Conservation (phyloP, 1,140 invertebrate species). For the Bombus impatiens region DNA sequence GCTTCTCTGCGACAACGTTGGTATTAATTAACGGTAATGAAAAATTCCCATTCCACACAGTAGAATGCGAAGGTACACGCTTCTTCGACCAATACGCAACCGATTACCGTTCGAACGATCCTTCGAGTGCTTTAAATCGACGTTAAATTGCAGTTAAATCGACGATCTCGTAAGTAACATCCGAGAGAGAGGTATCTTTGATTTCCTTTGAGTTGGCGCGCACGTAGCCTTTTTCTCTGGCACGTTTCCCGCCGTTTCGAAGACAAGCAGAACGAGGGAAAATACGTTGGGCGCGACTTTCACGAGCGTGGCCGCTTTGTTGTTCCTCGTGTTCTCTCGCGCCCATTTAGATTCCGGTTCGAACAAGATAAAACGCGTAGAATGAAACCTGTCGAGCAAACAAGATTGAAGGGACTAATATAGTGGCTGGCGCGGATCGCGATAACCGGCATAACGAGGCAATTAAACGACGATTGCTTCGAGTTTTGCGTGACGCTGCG, state of each 20-base stretch:
- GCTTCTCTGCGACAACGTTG: constrained; percentile 15
- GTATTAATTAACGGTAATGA: constrained; percentile 49
- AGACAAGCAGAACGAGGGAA: background rate
- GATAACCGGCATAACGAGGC: constrained; percentile 6
- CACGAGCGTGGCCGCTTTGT: constrained; percentile 10
- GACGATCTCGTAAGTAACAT: background rate
- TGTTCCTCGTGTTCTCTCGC: background rate
- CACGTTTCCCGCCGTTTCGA: background rate
- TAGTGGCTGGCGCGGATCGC: background rate
- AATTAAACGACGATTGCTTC: constrained; percentile 8
- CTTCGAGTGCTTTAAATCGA: too few species aligned
- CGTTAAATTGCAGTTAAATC: too few species aligned
- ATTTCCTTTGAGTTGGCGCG: background rate
- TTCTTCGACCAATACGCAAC: background rate
- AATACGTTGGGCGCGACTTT: constrained; percentile 5
- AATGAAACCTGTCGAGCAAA: background rate
- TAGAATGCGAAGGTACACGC: background rate
- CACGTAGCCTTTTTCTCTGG: background rate
- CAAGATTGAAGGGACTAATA: background rate
- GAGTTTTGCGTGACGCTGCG: background rate
- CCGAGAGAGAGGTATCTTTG: background rate
- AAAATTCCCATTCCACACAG: constrained; percentile 21
- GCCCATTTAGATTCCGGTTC: constrained; percentile 1
- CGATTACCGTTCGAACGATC: too few species aligned
- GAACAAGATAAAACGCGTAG: constrained; percentile 1